Base-by-base conservation (phyloP, 2,888 invertebrate species). In the Chymomyza amoena region DNA sequence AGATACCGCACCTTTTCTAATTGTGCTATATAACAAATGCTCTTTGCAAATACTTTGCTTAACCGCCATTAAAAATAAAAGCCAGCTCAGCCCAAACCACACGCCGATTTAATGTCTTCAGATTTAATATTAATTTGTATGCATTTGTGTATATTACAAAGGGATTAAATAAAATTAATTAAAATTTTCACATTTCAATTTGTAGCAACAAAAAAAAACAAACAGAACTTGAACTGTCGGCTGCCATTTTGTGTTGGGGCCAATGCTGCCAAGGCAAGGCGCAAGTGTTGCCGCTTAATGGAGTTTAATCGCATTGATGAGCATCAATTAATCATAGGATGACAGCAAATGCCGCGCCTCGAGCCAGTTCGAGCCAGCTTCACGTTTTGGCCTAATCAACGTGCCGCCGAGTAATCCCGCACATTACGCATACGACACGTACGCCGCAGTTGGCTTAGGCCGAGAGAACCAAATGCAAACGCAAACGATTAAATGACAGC, bases 111-210 rank as follows among this genome's bases (percentile, higher is more conserved):
- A 45, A 45, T 45, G 39, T 45, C 83, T 83, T 83, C 76, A 83
- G 84, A 83, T 87, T 83, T 83, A 83, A 83, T 83, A 87, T 81
- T 87, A 83, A 83, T 83, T 87, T 83, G 83, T 83, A 83, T 87
- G 87, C 83, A 87, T 83, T 83, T 83, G 87, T 87, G 83, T 84
- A 83, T 87, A 83, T 83, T 83, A 83, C 83, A 87, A 81, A 87
- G 75, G 83, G 83, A 87, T 83, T 83, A 83, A 79, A 81, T 82
- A 81, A 83, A 83, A 83, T 83, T 83, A 83, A 83, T 83, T 83
- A 84, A 84, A 83, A 84, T 84, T 84, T 81, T 74, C 79, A 76
- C 78, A 76, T 45, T 45, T 45, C 39, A 45, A 45, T 45, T 45
- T 13, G 39, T 45, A 45, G 39, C 39, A 2, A 45, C 2, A 1